Evolutionary conservation across 1,140 invertebrate species (phyloP).

Genomic region (Cryptotermes secundus): DNA sequence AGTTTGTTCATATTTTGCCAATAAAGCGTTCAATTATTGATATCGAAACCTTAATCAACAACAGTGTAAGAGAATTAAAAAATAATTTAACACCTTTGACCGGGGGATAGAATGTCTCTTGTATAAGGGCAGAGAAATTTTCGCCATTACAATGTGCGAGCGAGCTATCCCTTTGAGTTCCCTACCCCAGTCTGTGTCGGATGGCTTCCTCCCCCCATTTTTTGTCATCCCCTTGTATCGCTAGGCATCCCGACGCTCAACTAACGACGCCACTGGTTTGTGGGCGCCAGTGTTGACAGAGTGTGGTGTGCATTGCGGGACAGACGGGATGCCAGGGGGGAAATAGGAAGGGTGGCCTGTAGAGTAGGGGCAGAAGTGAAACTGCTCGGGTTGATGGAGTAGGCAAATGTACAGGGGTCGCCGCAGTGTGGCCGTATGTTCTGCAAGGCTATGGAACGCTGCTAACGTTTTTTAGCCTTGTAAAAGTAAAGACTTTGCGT

Average conservation of each 20-base stretch:
- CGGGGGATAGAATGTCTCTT: background rate
- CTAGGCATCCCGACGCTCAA: conserved; percentile 23
- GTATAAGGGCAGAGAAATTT: background rate
- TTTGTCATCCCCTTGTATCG: conserved; percentile 14
- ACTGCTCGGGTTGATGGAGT: conserved; percentile 10
- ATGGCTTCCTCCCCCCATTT: background rate
- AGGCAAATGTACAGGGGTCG: background rate
- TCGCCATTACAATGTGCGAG: background rate
- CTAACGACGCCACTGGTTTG: conserved; percentile 31
- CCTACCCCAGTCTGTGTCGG: background rate
- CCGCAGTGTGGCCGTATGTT: background rate
- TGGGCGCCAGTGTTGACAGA: conserved; percentile 29
- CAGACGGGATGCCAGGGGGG: background rate
- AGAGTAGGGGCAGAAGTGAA: background rate
- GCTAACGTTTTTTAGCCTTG: background rate
- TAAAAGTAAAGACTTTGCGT: background rate
- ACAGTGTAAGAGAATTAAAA: background rate
- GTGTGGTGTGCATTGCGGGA: conserved; percentile 27
- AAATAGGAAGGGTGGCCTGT: background rate
- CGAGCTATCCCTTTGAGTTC: background rate
- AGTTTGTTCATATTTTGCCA: background rate
- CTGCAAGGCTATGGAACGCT: background rate
- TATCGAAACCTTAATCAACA: conserved; percentile 6
- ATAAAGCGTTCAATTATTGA: background rate
- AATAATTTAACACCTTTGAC: background rate